These are phyloP conservation scores for Eupithecia tripunctaria DNA, from an alignment of 2,888 invertebrate genomes.

Conservation along the genomic window DNA sequence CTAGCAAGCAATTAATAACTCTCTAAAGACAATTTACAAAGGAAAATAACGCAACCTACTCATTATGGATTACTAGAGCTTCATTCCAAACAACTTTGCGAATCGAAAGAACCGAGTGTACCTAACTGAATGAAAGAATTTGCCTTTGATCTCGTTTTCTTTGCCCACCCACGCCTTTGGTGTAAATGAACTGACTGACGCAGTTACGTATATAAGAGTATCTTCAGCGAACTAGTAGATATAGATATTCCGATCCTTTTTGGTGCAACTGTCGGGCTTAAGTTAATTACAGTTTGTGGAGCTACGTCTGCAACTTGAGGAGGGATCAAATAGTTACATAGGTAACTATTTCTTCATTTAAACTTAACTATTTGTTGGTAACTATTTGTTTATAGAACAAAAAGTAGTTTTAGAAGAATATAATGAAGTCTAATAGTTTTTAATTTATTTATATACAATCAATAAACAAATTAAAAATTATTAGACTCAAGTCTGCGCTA, in stretches of 20 bases:
- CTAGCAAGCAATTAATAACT: background rate
- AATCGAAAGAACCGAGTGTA: background rate
- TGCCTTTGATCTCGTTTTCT: slow-evolving; percentile 3
- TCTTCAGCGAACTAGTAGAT: background rate
- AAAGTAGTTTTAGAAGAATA: too few relatives aligned
- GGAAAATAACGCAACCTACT: background rate
- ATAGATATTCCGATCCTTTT: background rate
- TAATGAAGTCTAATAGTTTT: too few relatives aligned
- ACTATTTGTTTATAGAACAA: too few relatives aligned
- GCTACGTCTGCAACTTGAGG: background rate
- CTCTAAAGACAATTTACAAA: background rate
- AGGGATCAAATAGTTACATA: background rate
- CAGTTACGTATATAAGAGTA: background rate
- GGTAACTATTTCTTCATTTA: too few relatives aligned
- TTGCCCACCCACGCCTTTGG: background rate
- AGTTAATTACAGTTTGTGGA: background rate
- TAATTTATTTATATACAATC: too few relatives aligned
- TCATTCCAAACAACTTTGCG: background rate
- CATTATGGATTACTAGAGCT: background rate
- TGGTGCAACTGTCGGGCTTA: background rate
- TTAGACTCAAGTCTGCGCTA: too few relatives aligned
- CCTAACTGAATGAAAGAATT: background rate
- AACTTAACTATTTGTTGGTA: too few relatives aligned
- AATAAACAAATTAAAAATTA: too few relatives aligned
- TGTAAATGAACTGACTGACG: background rate